These are phyloP conservation scores for Listrodromus nycthemerus DNA, from an alignment of 2,888 invertebrate species.

Conservation along the genomic window DNA sequence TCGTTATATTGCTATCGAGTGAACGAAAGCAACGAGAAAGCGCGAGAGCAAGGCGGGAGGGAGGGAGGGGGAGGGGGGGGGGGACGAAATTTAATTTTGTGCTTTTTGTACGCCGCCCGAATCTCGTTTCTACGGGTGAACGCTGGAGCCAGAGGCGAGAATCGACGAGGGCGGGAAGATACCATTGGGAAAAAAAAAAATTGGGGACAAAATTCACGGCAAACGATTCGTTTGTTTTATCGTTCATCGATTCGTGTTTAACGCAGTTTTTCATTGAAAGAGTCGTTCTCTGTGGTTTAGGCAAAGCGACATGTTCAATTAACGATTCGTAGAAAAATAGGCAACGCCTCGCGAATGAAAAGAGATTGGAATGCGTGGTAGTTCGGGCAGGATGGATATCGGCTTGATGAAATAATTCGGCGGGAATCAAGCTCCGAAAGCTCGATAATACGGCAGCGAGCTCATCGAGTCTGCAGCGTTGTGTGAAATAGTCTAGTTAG, in stretches of 20 bases:
- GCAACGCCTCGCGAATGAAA: background rate
- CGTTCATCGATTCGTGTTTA: slow-evolving; percentile 48
- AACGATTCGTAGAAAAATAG: background rate
- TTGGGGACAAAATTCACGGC: slow-evolving; percentile 36
- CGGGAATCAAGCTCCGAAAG: slow-evolving; percentile 74
- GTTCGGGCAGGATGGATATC: slow-evolving; percentile 66
- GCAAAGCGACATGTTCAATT: background rate
- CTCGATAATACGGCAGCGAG: slow-evolving; percentile 6
- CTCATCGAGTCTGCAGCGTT: background rate
- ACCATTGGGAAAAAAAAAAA: slow-evolving; percentile 17
- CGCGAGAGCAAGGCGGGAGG: too few species aligned
- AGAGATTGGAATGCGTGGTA: background rate
- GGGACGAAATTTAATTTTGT: slow-evolving; percentile 83
- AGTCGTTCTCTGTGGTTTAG: background rate
- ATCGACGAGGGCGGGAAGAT: slow-evolving; percentile 9
- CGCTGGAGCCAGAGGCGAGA: slow-evolving; percentile 58
- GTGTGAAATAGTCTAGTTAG: slow-evolving; percentile 28
- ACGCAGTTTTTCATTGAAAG: slow-evolving; percentile 10
- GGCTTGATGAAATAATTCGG: slow-evolving; percentile 83
- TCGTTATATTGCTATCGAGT: slow-evolving; percentile 76
- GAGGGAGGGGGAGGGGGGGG: slow-evolving; percentile 69
- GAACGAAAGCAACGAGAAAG: slow-evolving; percentile 72
- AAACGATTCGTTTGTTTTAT: slow-evolving; percentile 48
- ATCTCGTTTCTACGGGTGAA: slow-evolving; percentile 76
- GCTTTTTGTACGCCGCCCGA: slow-evolving; percentile 83